Conservation (phyloP, 2,888 invertebrate genomes). For the Temnothorax rugatulus region DNA sequence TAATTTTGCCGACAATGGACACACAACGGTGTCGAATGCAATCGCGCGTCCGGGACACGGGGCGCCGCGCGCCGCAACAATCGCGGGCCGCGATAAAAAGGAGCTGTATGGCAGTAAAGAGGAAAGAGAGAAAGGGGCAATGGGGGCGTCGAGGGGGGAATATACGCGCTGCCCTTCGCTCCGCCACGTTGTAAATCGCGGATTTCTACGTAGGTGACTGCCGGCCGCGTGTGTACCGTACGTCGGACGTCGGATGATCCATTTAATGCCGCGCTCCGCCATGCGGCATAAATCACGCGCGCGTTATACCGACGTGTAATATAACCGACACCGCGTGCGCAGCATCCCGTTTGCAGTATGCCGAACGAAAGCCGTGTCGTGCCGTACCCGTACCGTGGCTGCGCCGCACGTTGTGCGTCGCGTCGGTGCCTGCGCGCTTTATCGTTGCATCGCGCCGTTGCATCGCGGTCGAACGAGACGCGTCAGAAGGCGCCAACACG, state of each 20-base stretch:
- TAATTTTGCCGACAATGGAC: constrained; percentile 56
- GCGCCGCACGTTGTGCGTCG: background rate
- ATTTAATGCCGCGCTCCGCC: constrained; percentile 77
- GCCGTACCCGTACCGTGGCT: background rate
- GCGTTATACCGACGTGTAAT: constrained; percentile 79
- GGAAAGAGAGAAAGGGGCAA: constrained; percentile 54
- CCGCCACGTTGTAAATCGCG: constrained; percentile 78
- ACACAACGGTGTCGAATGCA: constrained; percentile 50
- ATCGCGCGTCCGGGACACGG: constrained; percentile 44
- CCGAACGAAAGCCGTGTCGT: constrained; percentile 50
- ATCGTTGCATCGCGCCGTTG: constrained; percentile 32
- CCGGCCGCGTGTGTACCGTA: constrained; percentile 72
- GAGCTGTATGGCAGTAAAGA: constrained; percentile 9
- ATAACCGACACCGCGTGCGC: constrained; percentile 77
- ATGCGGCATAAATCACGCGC: constrained; percentile 77
- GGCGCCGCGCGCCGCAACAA: constrained; percentile 28
- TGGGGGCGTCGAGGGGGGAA: constrained; percentile 33
- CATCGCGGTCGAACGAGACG: constrained; percentile 29
- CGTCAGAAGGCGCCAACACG: constrained; percentile 17
- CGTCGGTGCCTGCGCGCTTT: constrained; percentile 9
- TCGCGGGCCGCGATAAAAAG: constrained; percentile 49
- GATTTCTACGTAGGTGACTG: constrained; percentile 78
- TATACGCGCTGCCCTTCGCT: constrained; percentile 70
- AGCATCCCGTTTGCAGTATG: constrained; percentile 60
- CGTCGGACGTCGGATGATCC: constrained; percentile 77